A percentile compares a stretch with the other conserved stretches of the same genome.
phyloP scores from a whole-genome alignment of 92 coral and sea anemone genomes.

The Plumapathes pennacea region DNA sequence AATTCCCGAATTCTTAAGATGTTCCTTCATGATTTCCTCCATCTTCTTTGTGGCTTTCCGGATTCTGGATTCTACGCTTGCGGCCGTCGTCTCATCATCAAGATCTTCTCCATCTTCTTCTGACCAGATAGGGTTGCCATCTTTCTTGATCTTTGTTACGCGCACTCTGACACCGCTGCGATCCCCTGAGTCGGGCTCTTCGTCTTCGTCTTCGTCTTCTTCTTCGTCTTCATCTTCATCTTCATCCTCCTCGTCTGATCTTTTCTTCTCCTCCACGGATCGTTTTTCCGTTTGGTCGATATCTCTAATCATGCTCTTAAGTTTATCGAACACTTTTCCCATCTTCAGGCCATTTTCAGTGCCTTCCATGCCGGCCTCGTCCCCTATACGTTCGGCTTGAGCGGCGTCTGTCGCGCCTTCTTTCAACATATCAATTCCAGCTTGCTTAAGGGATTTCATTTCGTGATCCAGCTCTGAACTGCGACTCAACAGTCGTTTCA shows the following conservation, averaged over 20 bases:
- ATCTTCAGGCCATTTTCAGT: slow-evolving; percentile 37
- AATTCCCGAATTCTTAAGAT: slow-evolving; percentile 80
- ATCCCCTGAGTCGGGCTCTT: slow-evolving; percentile 17
- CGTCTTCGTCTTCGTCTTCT: slow-evolving; percentile 19
- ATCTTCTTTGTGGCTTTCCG: slow-evolving; percentile 80
- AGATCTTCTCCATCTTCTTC: slow-evolving; percentile 52
- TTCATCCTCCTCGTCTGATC: background rate
- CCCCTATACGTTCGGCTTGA: too few relatives aligned
- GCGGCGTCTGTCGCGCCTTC: background rate
- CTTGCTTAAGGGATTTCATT: slow-evolving; percentile 33
- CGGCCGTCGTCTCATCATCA: slow-evolving; percentile 57
- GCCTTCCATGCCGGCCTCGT: slow-evolving; percentile 34
- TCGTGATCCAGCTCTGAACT: slow-evolving; percentile 82
- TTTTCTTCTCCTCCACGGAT: background rate
- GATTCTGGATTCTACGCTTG: slow-evolving; percentile 49
- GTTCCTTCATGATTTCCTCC: slow-evolving; percentile 90
- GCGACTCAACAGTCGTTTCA: slow-evolving; percentile 50
- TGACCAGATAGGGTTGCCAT: slow-evolving; percentile 35
- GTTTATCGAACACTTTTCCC: background rate
- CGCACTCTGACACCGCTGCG: slow-evolving; percentile 66
- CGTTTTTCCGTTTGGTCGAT: too few relatives aligned
- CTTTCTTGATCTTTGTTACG: slow-evolving; percentile 64
- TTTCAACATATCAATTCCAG: background rate
- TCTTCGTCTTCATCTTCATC: slow-evolving; percentile 4
- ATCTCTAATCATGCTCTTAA: too few relatives aligned